These are phyloP conservation scores for Andrena dorsata DNA, from an alignment of 2,888 invertebrate species.

Conservation along the genomic window DNA sequence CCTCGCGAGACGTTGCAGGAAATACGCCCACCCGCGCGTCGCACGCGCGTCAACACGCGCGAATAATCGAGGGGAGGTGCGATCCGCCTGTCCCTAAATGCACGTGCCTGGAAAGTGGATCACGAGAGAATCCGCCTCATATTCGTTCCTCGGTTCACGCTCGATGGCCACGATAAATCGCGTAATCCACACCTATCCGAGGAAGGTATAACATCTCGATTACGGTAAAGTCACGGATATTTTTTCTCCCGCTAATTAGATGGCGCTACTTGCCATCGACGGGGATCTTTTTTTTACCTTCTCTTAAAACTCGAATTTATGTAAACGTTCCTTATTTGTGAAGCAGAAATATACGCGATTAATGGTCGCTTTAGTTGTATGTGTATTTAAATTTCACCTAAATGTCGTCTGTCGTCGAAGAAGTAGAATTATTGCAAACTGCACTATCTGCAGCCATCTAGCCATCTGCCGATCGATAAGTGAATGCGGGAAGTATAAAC, in stretches of 20 bases:
- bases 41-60: neutral
- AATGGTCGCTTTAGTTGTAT: no score
- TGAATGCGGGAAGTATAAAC: no score
- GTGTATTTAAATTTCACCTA: no score
- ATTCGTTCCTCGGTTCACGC: slow-evolving; percentile 16
- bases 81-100: neutral
- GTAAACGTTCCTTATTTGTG: no score
- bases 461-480: no score
- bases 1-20: slow-evolving; percentile 14
- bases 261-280: slow-evolving; percentile 4
- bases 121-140: neutral
- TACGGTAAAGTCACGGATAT: slow-evolving; percentile 18
- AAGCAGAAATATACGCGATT: no score
- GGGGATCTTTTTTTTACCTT: neutral
- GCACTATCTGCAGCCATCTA: no score
- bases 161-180: slow-evolving; percentile 30
- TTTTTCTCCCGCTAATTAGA: slow-evolving; percentile 26
- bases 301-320: no score
- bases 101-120: neutral
- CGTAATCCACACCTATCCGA: slow-evolving; percentile 14
- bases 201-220: slow-evolving; percentile 16
- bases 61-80: neutral
- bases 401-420: no score
- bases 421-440: no score
- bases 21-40: slow-evolving; percentile 47